phyloP scores from a whole-genome alignment of 2,113 vertebrate genomes.

The Myanophis thanlyinensis region DNA sequence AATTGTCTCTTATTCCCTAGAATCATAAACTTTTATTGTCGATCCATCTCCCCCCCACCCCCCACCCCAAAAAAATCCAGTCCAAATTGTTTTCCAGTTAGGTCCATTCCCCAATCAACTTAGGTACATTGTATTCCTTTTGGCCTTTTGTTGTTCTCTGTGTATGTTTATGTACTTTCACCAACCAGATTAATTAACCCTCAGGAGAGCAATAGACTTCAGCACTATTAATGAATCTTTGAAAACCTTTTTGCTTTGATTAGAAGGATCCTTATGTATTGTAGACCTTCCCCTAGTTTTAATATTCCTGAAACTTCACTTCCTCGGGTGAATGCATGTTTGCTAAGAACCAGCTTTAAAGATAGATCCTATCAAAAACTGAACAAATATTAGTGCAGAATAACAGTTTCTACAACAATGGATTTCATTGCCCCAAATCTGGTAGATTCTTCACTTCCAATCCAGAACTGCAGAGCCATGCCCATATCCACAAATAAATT shows the following conservation, averaged over 20 bases:
- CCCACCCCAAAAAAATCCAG: not conserved
- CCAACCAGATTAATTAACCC: not conserved
- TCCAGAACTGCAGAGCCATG: not conserved
- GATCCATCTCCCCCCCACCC: not conserved
- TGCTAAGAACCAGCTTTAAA: not conserved
- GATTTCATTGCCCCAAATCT: not conserved
- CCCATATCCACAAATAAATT: not conserved
- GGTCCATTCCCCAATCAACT: not conserved
- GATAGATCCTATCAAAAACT: not conserved
- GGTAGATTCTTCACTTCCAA: not conserved
- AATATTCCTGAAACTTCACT: not conserved
- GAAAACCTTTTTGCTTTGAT: not conserved
- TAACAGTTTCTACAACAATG: not conserved
- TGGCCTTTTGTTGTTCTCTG: not conserved
- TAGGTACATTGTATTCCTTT: not conserved
- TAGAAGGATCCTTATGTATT: not conserved
- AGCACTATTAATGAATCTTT: not conserved
- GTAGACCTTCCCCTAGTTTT: not conserved
- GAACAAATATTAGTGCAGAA: not conserved
- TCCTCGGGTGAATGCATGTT: not conserved
- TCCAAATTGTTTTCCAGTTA: not conserved
- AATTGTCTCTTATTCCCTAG: not conserved
- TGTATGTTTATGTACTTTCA: conserved; percentile 20
- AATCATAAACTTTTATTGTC: not conserved
- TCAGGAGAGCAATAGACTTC: not conserved